A percentile compares a stretch with the other conserved stretches of the same genome.
These are phyloP conservation scores for Lycodopsis pacificus DNA, from an alignment of 2,797 vertebrate species.

Conservation along the genomic window DNA sequence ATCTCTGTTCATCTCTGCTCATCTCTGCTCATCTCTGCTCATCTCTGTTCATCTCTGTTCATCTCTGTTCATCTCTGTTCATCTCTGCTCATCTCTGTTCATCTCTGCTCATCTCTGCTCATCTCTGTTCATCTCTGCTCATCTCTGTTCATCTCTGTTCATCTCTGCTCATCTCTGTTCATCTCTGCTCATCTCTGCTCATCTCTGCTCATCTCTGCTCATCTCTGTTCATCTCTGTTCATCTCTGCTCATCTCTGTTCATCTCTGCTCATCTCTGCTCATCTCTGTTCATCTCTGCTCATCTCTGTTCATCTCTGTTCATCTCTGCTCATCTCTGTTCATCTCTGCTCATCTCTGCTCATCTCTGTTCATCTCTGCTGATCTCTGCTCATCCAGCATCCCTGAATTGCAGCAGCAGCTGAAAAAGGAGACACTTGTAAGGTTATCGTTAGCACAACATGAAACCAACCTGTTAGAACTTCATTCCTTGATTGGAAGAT, in stretches of 20 bases:
- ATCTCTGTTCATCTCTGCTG: background rate
- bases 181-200: background rate
- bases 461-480: background rate
- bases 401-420: background rate
- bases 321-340: background rate
- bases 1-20: background rate
- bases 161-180: background rate
- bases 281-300: no score
- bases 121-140: no score
- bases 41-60: background rate
- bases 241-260: background rate
- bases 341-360: background rate
- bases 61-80: no score
- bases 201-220: background rate
- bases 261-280: background rate
- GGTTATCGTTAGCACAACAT: background rate
- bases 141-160: background rate
- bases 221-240: no score
- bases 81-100: background rate
- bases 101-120: background rate
- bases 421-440: background rate
- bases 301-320: conserved; percentile 1
- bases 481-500: background rate
- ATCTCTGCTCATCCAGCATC: conserved; percentile 1
- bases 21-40: conserved; percentile 3